Conservation (phyloP, 2,113 vertebrate genomes). For the Gasterosteus nipponicus region DNA sequence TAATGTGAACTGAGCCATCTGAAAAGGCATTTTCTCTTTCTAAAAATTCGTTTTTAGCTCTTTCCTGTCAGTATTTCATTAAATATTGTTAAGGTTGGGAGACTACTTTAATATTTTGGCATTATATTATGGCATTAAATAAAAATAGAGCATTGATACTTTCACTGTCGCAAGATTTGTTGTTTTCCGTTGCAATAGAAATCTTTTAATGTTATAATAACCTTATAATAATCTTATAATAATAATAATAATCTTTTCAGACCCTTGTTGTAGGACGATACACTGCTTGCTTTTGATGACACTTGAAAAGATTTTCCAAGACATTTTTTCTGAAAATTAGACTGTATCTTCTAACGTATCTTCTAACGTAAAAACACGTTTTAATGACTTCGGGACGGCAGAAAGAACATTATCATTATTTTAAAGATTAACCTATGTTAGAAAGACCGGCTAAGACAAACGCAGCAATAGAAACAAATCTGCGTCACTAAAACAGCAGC, state of each 20-base stretch:
- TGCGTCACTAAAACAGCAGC: not conserved
- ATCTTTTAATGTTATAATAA: not conserved
- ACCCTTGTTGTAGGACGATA: not conserved
- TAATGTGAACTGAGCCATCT: not conserved
- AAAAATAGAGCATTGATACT: not conserved
- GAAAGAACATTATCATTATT: not conserved
- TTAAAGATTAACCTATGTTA: not conserved
- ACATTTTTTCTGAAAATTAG: not conserved
- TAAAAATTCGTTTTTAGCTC: not conserved
- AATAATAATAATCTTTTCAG: not conserved
- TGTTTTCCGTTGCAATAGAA: not conserved
- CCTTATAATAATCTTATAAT: not conserved
- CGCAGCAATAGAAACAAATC: not conserved
- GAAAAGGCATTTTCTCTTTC: not conserved
- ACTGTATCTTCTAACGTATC: not conserved
- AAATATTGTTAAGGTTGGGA: not conserved
- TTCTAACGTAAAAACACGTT: not conserved
- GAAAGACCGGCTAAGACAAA: not conserved
- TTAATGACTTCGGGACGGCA: not conserved
- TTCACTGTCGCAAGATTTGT: not conserved
- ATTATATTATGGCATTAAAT: not conserved
- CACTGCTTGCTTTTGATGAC: not conserved
- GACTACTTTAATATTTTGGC: not conserved
- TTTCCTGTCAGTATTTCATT: not conserved
- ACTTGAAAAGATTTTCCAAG: not conserved